Percentiles rank a stretch among this genome's conserved stretches.
These are phyloP conservation scores for Antigone vipio DNA, from an alignment of 2,113 vertebrate genomes.

Conservation along the genomic window DNA sequence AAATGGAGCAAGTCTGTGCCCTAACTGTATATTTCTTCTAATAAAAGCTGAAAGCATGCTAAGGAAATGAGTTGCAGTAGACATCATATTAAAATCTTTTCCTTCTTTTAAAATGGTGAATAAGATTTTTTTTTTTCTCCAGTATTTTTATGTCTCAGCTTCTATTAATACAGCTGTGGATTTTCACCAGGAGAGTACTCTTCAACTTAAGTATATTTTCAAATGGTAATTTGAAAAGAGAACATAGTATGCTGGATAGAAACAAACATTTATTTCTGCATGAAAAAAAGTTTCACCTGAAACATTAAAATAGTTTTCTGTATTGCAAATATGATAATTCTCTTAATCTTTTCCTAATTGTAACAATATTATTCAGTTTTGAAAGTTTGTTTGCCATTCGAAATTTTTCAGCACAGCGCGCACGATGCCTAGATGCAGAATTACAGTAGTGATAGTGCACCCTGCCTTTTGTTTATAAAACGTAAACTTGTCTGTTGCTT, in stretches of 20 bases:
- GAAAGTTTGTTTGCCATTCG: neutral
- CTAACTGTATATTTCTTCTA: neutral
- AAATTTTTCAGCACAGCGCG: neutral
- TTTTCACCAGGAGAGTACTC: neutral
- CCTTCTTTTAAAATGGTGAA: neutral
- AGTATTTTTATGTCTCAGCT: neutral
- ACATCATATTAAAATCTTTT: neutral
- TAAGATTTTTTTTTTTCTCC: neutral
- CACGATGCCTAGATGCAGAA: neutral
- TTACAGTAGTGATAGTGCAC: neutral
- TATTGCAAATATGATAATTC: neutral
- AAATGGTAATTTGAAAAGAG: neutral
- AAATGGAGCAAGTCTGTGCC: neutral
- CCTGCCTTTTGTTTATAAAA: neutral
- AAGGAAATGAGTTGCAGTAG: conserved; percentile 17
- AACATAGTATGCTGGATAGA: neutral
- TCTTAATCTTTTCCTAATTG: neutral
- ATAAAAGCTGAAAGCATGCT: conserved; percentile 22
- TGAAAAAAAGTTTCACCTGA: neutral
- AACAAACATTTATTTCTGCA: neutral
- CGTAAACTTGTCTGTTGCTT: neutral
- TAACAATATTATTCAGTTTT: neutral
- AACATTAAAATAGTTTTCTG: neutral
- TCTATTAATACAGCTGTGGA: neutral
- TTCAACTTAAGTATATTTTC: neutral